These are phyloP conservation scores for Aviceda subcristata DNA, from an alignment of 2,113 vertebrate species.

Conservation along the genomic window DNA sequence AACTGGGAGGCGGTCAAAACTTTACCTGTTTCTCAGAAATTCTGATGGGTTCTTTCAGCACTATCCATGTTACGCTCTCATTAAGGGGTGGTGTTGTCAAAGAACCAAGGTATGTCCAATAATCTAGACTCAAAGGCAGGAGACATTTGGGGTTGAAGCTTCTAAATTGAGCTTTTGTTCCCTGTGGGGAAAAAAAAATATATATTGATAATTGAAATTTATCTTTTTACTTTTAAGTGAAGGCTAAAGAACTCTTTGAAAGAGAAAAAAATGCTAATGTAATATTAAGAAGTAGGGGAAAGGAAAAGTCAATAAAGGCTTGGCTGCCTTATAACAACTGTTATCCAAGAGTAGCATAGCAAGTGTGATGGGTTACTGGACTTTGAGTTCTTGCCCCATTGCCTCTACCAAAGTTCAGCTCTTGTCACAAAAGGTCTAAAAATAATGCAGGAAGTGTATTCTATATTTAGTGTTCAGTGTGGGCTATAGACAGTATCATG, in stretches of 20 bases:
- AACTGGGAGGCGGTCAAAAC: background rate
- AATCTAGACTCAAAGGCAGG: constrained; percentile 86
- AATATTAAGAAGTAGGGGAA: background rate
- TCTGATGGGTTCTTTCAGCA: constrained; percentile 86
- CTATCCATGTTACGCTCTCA: constrained; percentile 93
- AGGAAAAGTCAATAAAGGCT: background rate
- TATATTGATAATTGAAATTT: background rate
- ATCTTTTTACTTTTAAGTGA: background rate
- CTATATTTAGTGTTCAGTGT: background rate
- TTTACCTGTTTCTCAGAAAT: constrained; percentile 92
- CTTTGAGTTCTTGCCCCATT: background rate
- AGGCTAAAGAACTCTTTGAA: background rate
- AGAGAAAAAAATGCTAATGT: background rate
- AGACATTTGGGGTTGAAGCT: constrained; percentile 92
- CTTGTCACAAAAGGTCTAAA: background rate
- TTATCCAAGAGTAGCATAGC: background rate
- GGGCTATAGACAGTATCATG: background rate
- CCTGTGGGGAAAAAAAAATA: constrained; percentile 67
- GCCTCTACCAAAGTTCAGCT: background rate
- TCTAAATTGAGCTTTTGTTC: constrained; percentile 84
- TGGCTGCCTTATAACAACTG: background rate
- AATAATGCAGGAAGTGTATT: background rate
- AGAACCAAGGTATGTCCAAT: constrained; percentile 94
- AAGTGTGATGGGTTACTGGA: background rate
- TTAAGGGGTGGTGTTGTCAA: constrained; percentile 92